phyloP scores from a whole-genome alignment of 2,113 vertebrate species.

The Proterorhinus semilunaris region DNA sequence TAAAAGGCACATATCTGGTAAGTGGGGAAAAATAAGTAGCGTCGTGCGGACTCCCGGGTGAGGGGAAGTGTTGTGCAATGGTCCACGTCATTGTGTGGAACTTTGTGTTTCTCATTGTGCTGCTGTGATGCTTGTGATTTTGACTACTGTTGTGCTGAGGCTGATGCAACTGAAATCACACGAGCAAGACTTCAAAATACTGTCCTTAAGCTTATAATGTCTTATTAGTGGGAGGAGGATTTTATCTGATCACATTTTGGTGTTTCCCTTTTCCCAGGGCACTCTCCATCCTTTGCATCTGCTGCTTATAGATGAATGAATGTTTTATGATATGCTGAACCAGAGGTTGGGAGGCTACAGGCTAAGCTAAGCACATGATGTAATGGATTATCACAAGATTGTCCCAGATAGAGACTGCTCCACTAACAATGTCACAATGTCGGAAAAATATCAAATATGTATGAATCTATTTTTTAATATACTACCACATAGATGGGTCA shows the following conservation, averaged over 20 bases:
- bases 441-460: slow-evolving; percentile 21
- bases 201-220: slow-evolving; percentile 17
- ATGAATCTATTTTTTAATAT: slow-evolving; percentile 1
- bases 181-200: slow-evolving; percentile 13
- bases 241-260: not conserved
- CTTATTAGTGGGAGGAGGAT: not conserved
- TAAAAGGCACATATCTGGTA: slow-evolving; percentile 2
- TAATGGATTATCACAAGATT: slow-evolving; percentile 74
- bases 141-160: slow-evolving; percentile 4
- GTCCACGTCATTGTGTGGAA: slow-evolving; percentile 49
- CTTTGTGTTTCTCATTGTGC: slow-evolving; percentile 50
- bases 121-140: slow-evolving; percentile 11
- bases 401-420: slow-evolving; percentile 69
- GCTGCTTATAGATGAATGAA: slow-evolving; percentile 33
- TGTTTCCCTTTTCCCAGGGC: slow-evolving; percentile 1
- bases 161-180: slow-evolving; percentile 11
- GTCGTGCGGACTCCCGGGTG: slow-evolving; percentile 15
- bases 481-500: not conserved
- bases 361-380: slow-evolving; percentile 66
- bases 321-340: slow-evolving; percentile 30
- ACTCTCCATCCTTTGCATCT: not conserved
- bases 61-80: slow-evolving; percentile 48
- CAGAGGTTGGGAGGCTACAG: slow-evolving; percentile 50
- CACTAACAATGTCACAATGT: slow-evolving; percentile 52
- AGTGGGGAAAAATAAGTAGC: slow-evolving; percentile 11